phyloP scores from a whole-genome alignment of 2,888 invertebrate species.

The Drosophila suboccidentalis region DNA sequence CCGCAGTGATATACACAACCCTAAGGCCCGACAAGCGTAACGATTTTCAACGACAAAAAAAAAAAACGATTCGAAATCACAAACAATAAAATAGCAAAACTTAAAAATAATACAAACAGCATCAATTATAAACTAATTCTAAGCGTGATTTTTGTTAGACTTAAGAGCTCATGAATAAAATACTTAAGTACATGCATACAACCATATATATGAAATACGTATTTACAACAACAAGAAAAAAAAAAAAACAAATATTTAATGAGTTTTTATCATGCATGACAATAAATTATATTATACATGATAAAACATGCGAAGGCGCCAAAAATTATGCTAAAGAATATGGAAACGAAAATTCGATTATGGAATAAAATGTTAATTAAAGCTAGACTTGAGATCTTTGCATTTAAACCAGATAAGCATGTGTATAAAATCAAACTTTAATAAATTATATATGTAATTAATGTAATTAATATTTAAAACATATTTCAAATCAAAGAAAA shows the following conservation, averaged over 20 bases:
- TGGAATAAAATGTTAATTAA: slow-evolving; percentile 58
- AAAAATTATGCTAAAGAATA: slow-evolving; percentile 76
- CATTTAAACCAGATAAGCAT: slow-evolving; percentile 67
- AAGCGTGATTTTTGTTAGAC: slow-evolving; percentile 74
- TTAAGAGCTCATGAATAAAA: slow-evolving; percentile 53
- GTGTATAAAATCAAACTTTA: slow-evolving; percentile 65
- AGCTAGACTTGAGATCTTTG: slow-evolving; percentile 63
- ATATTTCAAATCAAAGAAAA: slow-evolving; percentile 47
- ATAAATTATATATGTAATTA: slow-evolving; percentile 49
- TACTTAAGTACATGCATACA: slow-evolving; percentile 41
- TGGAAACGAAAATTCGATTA: slow-evolving; percentile 32
- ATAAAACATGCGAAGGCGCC: slow-evolving; percentile 69
- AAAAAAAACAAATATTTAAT: slow-evolving; percentile 26
- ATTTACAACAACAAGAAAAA: slow-evolving; percentile 53
- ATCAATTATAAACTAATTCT: slow-evolving; percentile 56
- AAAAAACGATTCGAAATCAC: slow-evolving; percentile 54
- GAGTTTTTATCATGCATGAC: slow-evolving; percentile 80
- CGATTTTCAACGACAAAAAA: slow-evolving; percentile 44
- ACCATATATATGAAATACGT: slow-evolving; percentile 46
- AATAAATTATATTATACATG: slow-evolving; percentile 79
- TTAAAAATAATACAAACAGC: slow-evolving; percentile 10
- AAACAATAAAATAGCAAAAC: slow-evolving; percentile 27
- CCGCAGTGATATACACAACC: slow-evolving; percentile 47
- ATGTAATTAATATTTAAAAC: slow-evolving; percentile 61
- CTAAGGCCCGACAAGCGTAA: slow-evolving; percentile 63